Percentiles rank a stretch among this genome's conserved stretches.
phyloP scores from a whole-genome alignment of 2,113 vertebrate species.

The Pardalotus punctatus region DNA sequence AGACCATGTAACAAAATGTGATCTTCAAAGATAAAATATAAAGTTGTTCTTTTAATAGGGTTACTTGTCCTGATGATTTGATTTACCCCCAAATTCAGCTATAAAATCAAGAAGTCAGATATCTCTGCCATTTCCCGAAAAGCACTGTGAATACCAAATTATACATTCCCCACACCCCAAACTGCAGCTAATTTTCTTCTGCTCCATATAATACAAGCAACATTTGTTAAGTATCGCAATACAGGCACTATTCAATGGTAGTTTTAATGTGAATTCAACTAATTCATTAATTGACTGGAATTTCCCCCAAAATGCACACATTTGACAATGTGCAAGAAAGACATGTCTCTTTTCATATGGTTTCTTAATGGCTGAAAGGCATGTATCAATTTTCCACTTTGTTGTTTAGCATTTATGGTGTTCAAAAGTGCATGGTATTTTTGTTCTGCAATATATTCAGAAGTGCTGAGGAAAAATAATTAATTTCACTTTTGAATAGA shows the following conservation, averaged over 20 bases:
- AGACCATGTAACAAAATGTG: background rate
- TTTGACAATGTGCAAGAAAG: background rate
- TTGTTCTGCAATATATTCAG: background rate
- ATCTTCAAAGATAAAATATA: background rate
- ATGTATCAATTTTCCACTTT: background rate
- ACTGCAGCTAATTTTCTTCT: slow-evolving; percentile 37
- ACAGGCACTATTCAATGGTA: background rate
- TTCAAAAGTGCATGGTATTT: background rate
- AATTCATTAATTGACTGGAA: slow-evolving; percentile 32
- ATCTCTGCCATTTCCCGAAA: background rate
- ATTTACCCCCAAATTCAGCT: background rate
- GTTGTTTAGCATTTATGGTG: background rate
- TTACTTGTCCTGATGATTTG: background rate
- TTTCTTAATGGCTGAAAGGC: slow-evolving; percentile 4
- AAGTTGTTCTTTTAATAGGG: background rate
- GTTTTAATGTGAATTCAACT: slow-evolving; percentile 8
- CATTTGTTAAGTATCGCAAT: slow-evolving; percentile 30
- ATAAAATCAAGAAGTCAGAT: slow-evolving; percentile 3
- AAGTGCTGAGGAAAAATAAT: background rate
- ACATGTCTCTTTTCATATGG: background rate
- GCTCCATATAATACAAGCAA: background rate
- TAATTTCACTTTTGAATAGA: slow-evolving; percentile 6
- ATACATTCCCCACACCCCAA: slow-evolving; percentile 3
- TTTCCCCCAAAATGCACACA: background rate
- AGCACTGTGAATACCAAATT: background rate